Base-by-base conservation (phyloP, 1,140 invertebrate genomes). In the Luehdorfia chinensis region DNA sequence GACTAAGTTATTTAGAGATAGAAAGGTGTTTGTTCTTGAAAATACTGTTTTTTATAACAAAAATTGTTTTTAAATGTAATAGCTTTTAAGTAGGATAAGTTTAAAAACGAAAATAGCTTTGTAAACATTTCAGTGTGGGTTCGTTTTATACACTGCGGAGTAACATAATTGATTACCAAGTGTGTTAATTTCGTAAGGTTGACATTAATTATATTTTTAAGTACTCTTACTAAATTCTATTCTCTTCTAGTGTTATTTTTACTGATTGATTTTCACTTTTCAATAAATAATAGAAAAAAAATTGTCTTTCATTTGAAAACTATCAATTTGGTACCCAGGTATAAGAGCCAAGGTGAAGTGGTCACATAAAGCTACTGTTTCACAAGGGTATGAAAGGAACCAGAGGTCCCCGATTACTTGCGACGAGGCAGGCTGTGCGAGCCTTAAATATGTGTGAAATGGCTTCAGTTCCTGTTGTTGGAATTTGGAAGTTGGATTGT, bases 181-280 rank as follows among this genome's bases (percentile, higher is more conserved):
- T 64, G 60, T 72, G 62, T 72, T 69, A 55, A 57, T 71, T 71
- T 72, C 45, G 28, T 67, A 73, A 73, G 60, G 47, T 75, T 78
- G 72, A 78, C 72, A 81, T 78, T 72, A 62, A 63, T 61, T 59
- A 53, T 62, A 64, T 62, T 63, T 71, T 72, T 68, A 65, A 66
- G 65, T 72, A 14, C 62, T 71, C 66, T 59, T 70, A 79, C 75
- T 79, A 81, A 84, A 65, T 66, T 52, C 57, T 31, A 53, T 63
- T 75, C 68, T 67, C 63, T 66, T 78, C 50, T 77, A 73, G 67
- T 59, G 55, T 70, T 75, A 73, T 76, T 75, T 76, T 72, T 78
- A 79, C 74, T 60, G 64, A 76, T 79, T 84, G 67, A 77, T 77
- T 81, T 81, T 81, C 57, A 73, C 70, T 80, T 79, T 66, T 72